These are phyloP conservation scores for Elachura formosa DNA, from an alignment of 2,113 vertebrate species.

Conservation along the genomic window DNA sequence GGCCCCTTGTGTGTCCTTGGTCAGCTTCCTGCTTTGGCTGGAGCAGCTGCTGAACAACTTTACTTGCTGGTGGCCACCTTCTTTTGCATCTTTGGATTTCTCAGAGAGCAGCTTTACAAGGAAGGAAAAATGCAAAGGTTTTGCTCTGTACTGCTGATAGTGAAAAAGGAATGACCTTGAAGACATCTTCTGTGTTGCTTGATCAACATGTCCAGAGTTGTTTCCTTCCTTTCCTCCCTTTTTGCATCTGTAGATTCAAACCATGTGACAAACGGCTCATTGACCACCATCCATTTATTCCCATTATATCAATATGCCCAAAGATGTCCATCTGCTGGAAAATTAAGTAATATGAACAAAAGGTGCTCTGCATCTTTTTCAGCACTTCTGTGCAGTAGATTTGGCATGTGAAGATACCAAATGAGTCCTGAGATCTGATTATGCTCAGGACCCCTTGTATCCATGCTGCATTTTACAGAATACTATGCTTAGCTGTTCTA, in stretches of 20 bases:
- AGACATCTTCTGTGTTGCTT: neutral
- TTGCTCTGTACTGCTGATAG: neutral
- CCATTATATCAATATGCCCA: neutral
- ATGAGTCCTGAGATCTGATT: neutral
- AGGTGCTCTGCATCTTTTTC: neutral
- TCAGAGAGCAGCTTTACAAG: neutral
- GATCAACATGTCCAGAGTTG: fast-evolving
- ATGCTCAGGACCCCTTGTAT: neutral
- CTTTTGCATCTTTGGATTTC: neutral
- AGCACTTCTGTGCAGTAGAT: neutral
- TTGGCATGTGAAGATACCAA: neutral
- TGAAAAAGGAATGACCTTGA: neutral
- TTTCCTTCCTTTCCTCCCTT: neutral
- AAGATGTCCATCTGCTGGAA: neutral
- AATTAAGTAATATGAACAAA: neutral
- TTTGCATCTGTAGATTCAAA: neutral
- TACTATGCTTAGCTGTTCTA: neutral
- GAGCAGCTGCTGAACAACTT: neutral
- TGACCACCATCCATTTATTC: neutral
- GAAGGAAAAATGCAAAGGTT: neutral
- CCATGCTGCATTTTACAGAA: fast-evolving
- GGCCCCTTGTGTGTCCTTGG: neutral
- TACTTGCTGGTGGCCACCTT: neutral
- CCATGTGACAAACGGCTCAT: neutral
- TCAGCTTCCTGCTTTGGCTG: neutral